Conservation (phyloP, 35 echinoderm and acorn worm species). For the Chiridota heheva region DNA sequence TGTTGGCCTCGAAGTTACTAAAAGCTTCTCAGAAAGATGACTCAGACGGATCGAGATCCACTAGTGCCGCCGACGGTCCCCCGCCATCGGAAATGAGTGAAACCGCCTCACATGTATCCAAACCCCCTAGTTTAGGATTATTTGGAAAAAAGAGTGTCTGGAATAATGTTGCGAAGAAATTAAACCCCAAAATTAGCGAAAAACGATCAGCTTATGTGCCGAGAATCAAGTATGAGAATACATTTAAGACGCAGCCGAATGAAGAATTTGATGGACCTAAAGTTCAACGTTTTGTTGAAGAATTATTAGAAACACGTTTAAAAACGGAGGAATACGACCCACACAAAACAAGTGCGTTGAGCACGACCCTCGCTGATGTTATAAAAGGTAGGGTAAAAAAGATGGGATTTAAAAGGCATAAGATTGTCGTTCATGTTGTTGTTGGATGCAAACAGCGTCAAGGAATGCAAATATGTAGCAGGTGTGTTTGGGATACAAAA, state of each 20-base stretch:
- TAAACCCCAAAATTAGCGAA: slow-evolving; percentile 17
- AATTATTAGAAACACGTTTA: slow-evolving; percentile 58
- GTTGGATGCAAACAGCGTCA: slow-evolving; percentile 62
- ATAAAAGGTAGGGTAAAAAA: slow-evolving; percentile 81
- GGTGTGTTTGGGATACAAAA: slow-evolving; percentile 67
- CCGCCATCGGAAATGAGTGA: slow-evolving; percentile 23
- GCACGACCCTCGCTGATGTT: slow-evolving; percentile 67
- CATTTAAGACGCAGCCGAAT: slow-evolving; percentile 65
- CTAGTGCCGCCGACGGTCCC: background rate
- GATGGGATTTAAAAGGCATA: slow-evolving; percentile 68
- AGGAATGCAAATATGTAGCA: slow-evolving; percentile 48
- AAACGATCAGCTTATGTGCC: slow-evolving; percentile 28
- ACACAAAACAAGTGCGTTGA: slow-evolving; percentile 32
- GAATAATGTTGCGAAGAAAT: slow-evolving; percentile 56
- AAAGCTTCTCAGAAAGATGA: no score
- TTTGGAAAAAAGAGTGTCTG: no score
- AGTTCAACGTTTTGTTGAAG: slow-evolving; percentile 58
- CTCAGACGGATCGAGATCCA: no score
- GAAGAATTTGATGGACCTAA: slow-evolving; percentile 48
- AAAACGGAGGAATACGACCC: slow-evolving; percentile 71
- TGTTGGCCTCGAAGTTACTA: no score
- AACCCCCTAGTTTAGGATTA: no score
- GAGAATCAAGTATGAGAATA: slow-evolving; percentile 73
- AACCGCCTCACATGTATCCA: background rate
- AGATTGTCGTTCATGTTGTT: slow-evolving; percentile 75